Conservation (phyloP, 2,888 invertebrate species). For the Machimus atricapillus region DNA sequence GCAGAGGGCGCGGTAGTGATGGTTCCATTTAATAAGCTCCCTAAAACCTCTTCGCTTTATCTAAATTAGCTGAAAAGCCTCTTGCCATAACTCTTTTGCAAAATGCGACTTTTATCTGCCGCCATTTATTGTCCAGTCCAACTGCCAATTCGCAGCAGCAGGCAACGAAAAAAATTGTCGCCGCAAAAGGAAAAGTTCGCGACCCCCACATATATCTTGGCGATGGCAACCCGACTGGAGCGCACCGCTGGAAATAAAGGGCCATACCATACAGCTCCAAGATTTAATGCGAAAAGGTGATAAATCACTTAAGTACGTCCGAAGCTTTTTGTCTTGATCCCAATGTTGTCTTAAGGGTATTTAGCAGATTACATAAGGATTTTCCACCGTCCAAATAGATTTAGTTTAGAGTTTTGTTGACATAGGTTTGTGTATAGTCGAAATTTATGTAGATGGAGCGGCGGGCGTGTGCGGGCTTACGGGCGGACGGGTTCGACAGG, state of each 20-base stretch:
- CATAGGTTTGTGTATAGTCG: conserved; percentile 45
- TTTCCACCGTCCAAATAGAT: conserved; percentile 48
- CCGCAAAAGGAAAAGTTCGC: conserved; percentile 35
- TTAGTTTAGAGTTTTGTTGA: conserved; percentile 48
- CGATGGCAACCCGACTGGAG: conserved; percentile 16
- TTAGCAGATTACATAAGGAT: conserved; percentile 48
- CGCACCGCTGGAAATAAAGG: conserved; percentile 1
- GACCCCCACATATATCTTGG: conserved; percentile 30
- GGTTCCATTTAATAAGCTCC: not conserved
- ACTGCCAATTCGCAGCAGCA: conserved; percentile 10
- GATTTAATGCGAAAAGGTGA: conserved; percentile 47
- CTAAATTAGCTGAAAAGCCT: conserved; percentile 30
- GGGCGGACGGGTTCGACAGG: conserved; percentile 26
- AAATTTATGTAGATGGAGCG: conserved; percentile 42
- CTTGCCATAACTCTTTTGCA: conserved; percentile 16
- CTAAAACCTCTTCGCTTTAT: not conserved
- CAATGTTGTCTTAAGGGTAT: conserved; percentile 48
- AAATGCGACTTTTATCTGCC: conserved; percentile 14
- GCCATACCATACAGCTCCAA: conserved; percentile 34
- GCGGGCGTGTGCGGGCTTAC: not conserved
- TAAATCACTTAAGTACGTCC: conserved; percentile 48
- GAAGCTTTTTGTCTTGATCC: conserved; percentile 48
- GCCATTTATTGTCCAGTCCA: conserved; percentile 1
- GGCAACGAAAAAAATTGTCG: conserved; percentile 22
- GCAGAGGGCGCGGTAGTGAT: not conserved